Conservation (phyloP, 2,113 vertebrate species). For the Saccopteryx bilineata region DNA sequence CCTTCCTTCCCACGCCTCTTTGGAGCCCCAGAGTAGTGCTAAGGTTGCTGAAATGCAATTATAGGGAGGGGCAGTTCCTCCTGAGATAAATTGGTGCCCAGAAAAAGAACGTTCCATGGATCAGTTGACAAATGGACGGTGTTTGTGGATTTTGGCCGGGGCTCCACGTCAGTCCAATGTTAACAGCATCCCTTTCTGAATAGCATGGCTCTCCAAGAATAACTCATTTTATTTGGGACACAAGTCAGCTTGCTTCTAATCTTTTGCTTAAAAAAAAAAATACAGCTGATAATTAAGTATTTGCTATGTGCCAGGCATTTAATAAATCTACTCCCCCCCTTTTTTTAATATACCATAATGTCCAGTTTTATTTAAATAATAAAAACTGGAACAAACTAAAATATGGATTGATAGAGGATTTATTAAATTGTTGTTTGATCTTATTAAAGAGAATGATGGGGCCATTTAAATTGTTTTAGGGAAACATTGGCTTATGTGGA, state of each 20-base stretch:
- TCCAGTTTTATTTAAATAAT: slow-evolving; percentile 32
- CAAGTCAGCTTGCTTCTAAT: slow-evolving; percentile 1
- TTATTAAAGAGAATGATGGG: background rate
- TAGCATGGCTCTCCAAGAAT: background rate
- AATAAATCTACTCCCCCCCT: background rate
- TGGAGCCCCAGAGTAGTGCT: background rate
- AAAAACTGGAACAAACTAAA: slow-evolving; percentile 21
- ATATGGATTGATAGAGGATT: background rate
- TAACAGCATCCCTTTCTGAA: background rate
- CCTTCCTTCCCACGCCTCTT: slow-evolving; percentile 27
- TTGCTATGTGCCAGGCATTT: background rate
- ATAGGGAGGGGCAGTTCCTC: background rate
- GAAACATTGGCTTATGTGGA: background rate
- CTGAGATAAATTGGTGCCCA: background rate
- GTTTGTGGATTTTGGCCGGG: background rate
- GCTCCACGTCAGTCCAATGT: background rate
- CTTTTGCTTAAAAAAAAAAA: background rate
- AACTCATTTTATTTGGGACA: background rate
- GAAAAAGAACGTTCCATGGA: background rate
- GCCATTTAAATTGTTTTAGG: background rate
- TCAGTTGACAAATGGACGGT: background rate
- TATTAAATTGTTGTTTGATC: background rate
- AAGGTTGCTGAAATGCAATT: background rate
- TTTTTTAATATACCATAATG: background rate
- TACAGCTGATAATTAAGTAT: background rate